Percentiles rank a stretch among this genome's conserved stretches.
Evolutionary conservation across 2,113 vertebrate species (phyloP).

Genomic region (Opisthocomus hoazin): DNA sequence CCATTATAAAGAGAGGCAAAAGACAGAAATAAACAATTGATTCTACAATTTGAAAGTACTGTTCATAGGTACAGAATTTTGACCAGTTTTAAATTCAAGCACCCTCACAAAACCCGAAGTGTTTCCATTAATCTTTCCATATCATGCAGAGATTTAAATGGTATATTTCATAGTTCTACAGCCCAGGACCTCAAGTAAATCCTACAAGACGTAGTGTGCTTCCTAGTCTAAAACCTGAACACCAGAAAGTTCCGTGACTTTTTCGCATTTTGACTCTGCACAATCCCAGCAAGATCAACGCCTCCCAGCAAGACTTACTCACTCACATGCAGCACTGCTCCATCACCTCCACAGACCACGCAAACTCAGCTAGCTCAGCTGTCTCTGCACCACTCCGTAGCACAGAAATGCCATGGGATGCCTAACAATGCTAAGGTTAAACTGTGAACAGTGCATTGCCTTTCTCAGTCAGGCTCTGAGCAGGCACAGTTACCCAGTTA

Average conservation of each 20-base stretch:
- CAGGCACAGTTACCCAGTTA: background rate
- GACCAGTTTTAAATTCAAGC: background rate
- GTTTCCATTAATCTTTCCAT: background rate
- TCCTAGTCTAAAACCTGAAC: background rate
- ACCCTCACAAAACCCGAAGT: background rate
- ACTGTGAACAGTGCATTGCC: background rate
- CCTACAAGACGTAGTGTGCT: background rate
- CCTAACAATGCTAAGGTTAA: background rate
- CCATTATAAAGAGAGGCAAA: background rate
- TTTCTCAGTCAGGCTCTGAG: background rate
- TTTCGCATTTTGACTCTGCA: background rate
- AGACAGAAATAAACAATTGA: background rate
- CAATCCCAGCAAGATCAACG: background rate
- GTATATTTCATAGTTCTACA: background rate
- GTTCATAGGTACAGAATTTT: background rate
- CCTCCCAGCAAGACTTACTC: background rate
- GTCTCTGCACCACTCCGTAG: background rate
- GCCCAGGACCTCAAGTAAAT: background rate
- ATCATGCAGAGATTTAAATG: background rate
- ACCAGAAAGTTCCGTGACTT: background rate
- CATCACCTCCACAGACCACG: background rate
- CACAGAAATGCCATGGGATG: background rate
- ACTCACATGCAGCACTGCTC: background rate
- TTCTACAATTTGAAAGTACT: background rate
- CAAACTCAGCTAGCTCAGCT: background rate